These are phyloP conservation scores for Parnassius apollo DNA, from an alignment of 2,888 invertebrate species.

Conservation along the genomic window DNA sequence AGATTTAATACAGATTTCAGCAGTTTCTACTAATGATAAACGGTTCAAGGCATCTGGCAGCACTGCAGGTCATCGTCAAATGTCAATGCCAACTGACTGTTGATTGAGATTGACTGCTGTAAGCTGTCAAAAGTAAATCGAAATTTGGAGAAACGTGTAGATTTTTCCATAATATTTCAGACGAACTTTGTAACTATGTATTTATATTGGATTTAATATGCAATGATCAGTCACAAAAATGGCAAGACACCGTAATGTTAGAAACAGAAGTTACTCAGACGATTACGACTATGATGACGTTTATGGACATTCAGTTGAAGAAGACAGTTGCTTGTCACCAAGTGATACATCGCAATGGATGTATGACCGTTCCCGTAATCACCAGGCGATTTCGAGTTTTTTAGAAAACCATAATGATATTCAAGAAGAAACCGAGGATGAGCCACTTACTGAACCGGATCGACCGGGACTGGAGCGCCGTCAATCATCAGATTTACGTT, in stretches of 20 bases:
- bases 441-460: constrained; percentile 38
- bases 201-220: constrained; percentile 7
- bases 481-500: constrained; percentile 75
- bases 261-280: constrained; percentile 92
- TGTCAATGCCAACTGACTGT: too few relatives aligned
- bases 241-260: constrained; percentile 93
- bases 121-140: constrained; percentile 32
- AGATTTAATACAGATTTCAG: too few relatives aligned
- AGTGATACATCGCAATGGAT: constrained; percentile 92
- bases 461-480: constrained; percentile 50
- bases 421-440: constrained; percentile 83
- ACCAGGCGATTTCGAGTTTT: constrained; percentile 88
- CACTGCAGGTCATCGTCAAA: too few relatives aligned
- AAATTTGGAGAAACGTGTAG: constrained; percentile 42
- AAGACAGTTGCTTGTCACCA: constrained; percentile 94
- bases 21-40: too few relatives aligned
- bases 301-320: constrained; percentile 96
- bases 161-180: constrained; percentile 24
- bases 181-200: constrained; percentile 12
- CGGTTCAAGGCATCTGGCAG: too few relatives aligned
- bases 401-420: constrained; percentile 88
- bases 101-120: too few relatives aligned
- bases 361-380: constrained; percentile 89
- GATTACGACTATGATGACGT: constrained; percentile 96
- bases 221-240: constrained; percentile 65